Conservation (phyloP, 2,888 invertebrate genomes). For the Eupithecia pulchellata region DNA sequence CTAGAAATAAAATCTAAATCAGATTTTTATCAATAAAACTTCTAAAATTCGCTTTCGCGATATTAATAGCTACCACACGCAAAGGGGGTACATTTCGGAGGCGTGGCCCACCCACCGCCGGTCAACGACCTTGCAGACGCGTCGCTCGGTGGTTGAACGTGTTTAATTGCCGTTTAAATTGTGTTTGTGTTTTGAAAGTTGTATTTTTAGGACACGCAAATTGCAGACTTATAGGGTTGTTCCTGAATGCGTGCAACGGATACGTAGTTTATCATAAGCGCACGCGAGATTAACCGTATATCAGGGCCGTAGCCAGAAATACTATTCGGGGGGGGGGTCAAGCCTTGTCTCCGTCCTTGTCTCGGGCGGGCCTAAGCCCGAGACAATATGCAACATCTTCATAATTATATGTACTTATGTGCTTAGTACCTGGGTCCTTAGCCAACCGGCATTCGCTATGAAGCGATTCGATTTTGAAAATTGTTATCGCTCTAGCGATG, state of each 20-base stretch:
- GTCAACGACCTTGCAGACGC: slow-evolving; percentile 74
- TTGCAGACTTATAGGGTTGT: not conserved
- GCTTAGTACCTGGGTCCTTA: too few species aligned
- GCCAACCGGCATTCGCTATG: too few species aligned
- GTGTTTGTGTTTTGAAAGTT: slow-evolving; percentile 34
- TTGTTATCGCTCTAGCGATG: too few species aligned
- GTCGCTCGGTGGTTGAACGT: slow-evolving; percentile 63
- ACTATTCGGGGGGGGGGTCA: too few species aligned
- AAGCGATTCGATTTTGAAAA: too few species aligned
- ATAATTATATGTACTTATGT: too few species aligned
- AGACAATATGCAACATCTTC: too few species aligned
- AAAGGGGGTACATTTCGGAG: slow-evolving; percentile 50
- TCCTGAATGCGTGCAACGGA: not conserved
- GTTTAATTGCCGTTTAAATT: slow-evolving; percentile 41
- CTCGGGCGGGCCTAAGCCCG: too few species aligned
- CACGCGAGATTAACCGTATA: not conserved
- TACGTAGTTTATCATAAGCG: not conserved
- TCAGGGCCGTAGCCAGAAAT: too few species aligned
- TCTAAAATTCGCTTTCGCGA: slow-evolving; percentile 34
- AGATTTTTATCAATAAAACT: not conserved
- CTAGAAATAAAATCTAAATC: not conserved
- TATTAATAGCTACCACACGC: slow-evolving; percentile 40
- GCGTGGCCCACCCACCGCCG: slow-evolving; percentile 54
- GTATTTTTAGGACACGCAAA: not conserved
- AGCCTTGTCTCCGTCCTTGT: too few species aligned